These are phyloP conservation scores for Ophion costatus DNA, from an alignment of 2,888 invertebrate species.

Conservation along the genomic window DNA sequence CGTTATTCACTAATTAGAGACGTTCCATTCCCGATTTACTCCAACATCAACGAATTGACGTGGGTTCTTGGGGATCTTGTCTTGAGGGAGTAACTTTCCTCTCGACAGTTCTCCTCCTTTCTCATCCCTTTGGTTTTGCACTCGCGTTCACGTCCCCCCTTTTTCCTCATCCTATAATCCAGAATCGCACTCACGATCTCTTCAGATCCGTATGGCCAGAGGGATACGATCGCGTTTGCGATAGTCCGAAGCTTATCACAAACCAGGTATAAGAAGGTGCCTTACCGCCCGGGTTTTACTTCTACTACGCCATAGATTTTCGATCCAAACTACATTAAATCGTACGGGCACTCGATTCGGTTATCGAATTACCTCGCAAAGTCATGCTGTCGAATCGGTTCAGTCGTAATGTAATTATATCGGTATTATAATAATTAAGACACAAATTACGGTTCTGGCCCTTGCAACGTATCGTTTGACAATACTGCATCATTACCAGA, in stretches of 20 bases:
- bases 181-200: background rate
- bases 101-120: background rate
- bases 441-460: too few relatives aligned
- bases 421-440: background rate
- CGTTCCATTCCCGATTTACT: conserved; percentile 50
- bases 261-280: background rate
- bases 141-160: background rate
- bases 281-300: too few relatives aligned
- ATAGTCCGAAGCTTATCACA: conserved; percentile 5
- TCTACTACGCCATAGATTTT: background rate
- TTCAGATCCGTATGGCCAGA: background rate
- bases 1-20: conserved; percentile 66
- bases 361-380: background rate
- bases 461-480: too few relatives aligned
- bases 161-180: background rate
- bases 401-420: background rate
- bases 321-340: background rate
- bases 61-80: background rate
- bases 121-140: background rate
- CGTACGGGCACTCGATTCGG: background rate
- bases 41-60: background rate
- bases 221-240: background rate
- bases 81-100: conserved; percentile 40
- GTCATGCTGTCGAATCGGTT: background rate
- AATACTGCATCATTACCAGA: too few relatives aligned